Percentiles rank a stretch among this genome's conserved stretches.
These are phyloP conservation scores for Poeciliopsis turneri DNA, from an alignment of 2,797 vertebrate species.

Conservation along the genomic window DNA sequence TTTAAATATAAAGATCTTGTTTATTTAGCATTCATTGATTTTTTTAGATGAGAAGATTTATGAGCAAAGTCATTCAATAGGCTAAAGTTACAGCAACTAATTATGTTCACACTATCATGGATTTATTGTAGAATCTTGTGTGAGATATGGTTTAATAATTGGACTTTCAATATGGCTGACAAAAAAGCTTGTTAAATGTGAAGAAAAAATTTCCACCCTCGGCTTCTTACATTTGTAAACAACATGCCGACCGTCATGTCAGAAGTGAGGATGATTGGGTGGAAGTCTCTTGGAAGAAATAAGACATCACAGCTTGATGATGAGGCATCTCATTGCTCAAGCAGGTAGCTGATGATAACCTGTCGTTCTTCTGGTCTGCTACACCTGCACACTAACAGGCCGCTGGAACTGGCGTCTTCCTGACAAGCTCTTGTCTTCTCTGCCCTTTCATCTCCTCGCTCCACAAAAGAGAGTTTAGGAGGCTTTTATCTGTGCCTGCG, in stretches of 20 bases:
- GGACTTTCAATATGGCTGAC: not conserved
- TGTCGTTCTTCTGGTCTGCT: slow-evolving; percentile 73
- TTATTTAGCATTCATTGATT: no score
- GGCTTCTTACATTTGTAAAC: slow-evolving; percentile 52
- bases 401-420: slow-evolving; percentile 63
- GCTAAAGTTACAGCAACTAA: not conserved
- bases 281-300: slow-evolving; percentile 51
- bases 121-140: not conserved
- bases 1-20: not conserved
- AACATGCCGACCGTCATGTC: slow-evolving; percentile 47
- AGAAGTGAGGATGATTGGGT: slow-evolving; percentile 50
- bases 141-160: not conserved
- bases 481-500: slow-evolving; percentile 76
- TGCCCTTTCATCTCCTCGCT: slow-evolving; percentile 79
- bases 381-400: slow-evolving; percentile 74
- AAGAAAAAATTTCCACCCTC: slow-evolving; percentile 12
- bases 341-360: slow-evolving; percentile 71
- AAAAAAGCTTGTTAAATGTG: slow-evolving; percentile 28
- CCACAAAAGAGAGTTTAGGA: slow-evolving; percentile 80
- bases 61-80: not conserved
- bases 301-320: slow-evolving; percentile 68
- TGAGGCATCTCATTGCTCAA: slow-evolving; percentile 70
- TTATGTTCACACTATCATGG: not conserved
- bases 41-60: not conserved
- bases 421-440: slow-evolving; percentile 76